Evolutionary conservation across 1,140 invertebrate species (phyloP).

Genomic region (Contarinia nasturtii): DNA sequence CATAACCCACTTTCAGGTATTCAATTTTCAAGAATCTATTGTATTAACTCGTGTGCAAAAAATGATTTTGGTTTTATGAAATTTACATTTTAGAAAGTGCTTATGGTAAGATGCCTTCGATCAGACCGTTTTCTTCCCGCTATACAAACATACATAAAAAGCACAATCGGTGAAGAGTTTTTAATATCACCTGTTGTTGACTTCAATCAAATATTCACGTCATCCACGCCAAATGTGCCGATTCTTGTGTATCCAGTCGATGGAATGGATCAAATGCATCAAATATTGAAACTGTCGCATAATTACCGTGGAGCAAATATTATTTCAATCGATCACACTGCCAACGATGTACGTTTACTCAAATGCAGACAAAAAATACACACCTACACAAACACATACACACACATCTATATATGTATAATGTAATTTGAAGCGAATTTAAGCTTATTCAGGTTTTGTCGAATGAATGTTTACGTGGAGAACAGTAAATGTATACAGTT

Average conservation of each 20-base stretch:
- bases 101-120: slow-evolving; percentile 70
- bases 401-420: too few relatives aligned
- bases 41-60: slow-evolving; percentile 55
- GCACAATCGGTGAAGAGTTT: slow-evolving; percentile 66
- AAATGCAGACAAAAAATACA: too few relatives aligned
- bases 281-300: slow-evolving; percentile 74
- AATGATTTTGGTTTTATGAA: slow-evolving; percentile 47
- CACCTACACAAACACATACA: too few relatives aligned
- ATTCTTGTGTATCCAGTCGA: slow-evolving; percentile 47
- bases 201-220: slow-evolving; percentile 61
- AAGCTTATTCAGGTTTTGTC: too few relatives aligned
- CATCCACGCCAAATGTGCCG: slow-evolving; percentile 56
- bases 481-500: too few relatives aligned
- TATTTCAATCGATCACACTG: too few relatives aligned
- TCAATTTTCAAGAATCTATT: slow-evolving; percentile 51
- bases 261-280: slow-evolving; percentile 69
- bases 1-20: neutral
- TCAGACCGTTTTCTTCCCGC: slow-evolving; percentile 68
- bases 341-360: too few relatives aligned
- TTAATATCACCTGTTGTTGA: slow-evolving; percentile 68
- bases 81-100: slow-evolving; percentile 51
- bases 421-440: too few relatives aligned
- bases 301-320: too few relatives aligned
- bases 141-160: slow-evolving; percentile 57
- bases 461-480: too few relatives aligned